Conservation (phyloP, 2,797 vertebrate species). For the Pitangus sulphuratus region DNA sequence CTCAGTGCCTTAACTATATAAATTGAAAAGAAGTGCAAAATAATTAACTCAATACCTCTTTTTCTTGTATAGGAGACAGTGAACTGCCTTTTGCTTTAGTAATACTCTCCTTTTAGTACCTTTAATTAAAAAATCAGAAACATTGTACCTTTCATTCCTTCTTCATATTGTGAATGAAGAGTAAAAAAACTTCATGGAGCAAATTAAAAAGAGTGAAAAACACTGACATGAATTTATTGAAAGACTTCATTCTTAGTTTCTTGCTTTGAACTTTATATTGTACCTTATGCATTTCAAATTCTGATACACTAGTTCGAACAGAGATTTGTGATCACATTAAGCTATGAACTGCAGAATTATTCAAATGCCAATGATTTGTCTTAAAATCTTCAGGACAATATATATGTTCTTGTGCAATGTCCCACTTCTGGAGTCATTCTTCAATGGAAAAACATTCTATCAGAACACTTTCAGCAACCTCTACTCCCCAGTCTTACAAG, state of each 20-base stretch:
- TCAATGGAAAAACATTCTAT: background rate
- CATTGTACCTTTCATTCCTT: background rate
- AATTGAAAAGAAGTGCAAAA: background rate
- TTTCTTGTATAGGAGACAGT: background rate
- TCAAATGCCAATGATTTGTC: background rate
- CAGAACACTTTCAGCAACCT: background rate
- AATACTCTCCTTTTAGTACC: background rate
- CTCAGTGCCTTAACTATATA: conserved; percentile 15
- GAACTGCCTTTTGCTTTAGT: background rate
- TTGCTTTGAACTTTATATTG: background rate
- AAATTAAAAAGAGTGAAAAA: background rate
- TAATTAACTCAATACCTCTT: background rate
- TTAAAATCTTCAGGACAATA: background rate
- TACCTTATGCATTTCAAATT: background rate
- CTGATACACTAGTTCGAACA: background rate
- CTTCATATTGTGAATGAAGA: background rate
- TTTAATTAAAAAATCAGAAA: background rate
- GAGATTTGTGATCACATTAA: background rate
- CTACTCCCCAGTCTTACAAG: background rate
- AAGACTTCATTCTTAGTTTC: background rate
- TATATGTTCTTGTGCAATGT: background rate
- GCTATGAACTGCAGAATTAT: background rate
- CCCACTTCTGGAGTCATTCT: background rate
- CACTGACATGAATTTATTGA: background rate
- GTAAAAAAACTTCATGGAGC: background rate